Evolutionary conservation across 2,797 vertebrate genomes (phyloP).

Genomic region (Naso thynnoides): DNA sequence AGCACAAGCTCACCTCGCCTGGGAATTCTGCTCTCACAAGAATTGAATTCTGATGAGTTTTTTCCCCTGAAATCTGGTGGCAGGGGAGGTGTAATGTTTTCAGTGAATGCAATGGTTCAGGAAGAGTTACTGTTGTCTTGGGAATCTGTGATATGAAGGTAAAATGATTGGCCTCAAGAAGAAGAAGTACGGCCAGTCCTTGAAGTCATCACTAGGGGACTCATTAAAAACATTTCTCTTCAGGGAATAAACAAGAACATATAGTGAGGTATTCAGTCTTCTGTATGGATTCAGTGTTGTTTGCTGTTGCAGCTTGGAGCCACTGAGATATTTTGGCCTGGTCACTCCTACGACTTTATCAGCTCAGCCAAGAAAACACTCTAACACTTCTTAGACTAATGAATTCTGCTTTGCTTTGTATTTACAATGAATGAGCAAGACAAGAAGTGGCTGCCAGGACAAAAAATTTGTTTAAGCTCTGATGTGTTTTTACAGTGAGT

Average conservation of each 20-base stretch:
- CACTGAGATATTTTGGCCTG: constrained; percentile 30
- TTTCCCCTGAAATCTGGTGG: constrained; percentile 53
- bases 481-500: constrained; percentile 41
- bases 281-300: constrained; percentile 40
- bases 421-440: constrained; percentile 45
- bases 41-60: constrained; percentile 59
- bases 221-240: constrained; percentile 77
- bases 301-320: constrained; percentile 24
- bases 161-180: constrained; percentile 72
- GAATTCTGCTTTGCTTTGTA: constrained; percentile 53
- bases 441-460: constrained; percentile 44
- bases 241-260: constrained; percentile 69
- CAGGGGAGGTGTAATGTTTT: constrained; percentile 65
- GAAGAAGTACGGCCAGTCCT: constrained; percentile 43
- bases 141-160: constrained; percentile 74
- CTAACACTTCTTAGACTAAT: constrained; percentile 51
- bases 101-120: constrained; percentile 52
- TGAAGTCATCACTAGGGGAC: constrained; percentile 72
- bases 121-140: constrained; percentile 61
- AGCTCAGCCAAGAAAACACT: constrained; percentile 35
- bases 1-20: constrained; percentile 59
- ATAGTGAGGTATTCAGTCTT: constrained; percentile 32
- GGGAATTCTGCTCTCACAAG: constrained; percentile 71
- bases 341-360: constrained; percentile 46
- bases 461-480: constrained; percentile 51